These are phyloP conservation scores for Astyanax mexicanus DNA, from an alignment of 2,797 vertebrate genomes.

Conservation along the genomic window DNA sequence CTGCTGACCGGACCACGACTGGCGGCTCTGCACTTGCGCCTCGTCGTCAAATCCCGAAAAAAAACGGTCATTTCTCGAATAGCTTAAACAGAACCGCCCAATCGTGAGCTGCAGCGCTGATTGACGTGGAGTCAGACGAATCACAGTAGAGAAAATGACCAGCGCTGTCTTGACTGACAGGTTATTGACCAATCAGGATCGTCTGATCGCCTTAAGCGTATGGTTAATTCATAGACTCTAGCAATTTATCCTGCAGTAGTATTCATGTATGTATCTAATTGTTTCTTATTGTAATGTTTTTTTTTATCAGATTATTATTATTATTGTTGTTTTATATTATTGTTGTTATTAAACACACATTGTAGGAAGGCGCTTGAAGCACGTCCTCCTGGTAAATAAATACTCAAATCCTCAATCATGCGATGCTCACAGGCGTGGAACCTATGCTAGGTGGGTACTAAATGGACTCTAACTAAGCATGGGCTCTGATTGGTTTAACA, in stretches of 20 bases:
- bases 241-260: neutral
- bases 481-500: too few species aligned
- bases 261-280: too few species aligned
- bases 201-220: neutral
- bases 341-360: too few species aligned
- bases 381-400: too few species aligned
- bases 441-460: too few species aligned
- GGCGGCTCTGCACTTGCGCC: constrained; percentile 66
- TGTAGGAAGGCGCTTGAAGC: too few species aligned
- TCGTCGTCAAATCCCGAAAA: constrained; percentile 81
- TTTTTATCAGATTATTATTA: too few species aligned
- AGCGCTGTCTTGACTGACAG: constrained; percentile 41
- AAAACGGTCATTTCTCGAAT: constrained; percentile 74
- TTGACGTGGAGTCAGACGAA: constrained; percentile 63
- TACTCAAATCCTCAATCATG: too few species aligned
- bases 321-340: too few species aligned
- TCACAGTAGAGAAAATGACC: constrained; percentile 50
- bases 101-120: constrained; percentile 48
- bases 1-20: constrained; percentile 59
- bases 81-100: constrained; percentile 71
- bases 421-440: too few species aligned
- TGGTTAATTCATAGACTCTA: constrained; percentile 30
- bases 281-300: too few species aligned
- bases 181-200: constrained; percentile 51
- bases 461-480: too few species aligned